Base-by-base conservation (phyloP, 2,113 vertebrate genomes). In the Sclerurus mexicanus region DNA sequence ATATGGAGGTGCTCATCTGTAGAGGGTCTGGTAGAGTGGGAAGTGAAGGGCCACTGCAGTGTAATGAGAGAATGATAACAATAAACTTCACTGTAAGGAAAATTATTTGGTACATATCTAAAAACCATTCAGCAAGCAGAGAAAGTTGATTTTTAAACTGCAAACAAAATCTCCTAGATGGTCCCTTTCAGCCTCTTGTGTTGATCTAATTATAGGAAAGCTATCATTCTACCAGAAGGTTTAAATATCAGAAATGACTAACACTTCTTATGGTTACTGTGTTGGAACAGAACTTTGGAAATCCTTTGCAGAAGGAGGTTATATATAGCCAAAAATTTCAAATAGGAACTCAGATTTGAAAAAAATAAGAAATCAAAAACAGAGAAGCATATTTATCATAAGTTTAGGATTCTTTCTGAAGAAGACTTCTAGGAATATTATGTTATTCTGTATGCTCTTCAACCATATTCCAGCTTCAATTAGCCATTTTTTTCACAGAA, bases 211-310 rank as follows among this genome's bases (percentile, higher is more conserved):
- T 84, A 81, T 77, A 84, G 73, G 76, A 92, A 90, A 94, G 30
- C 55, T 79, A 76, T 62, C 72, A 82, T 83, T 90, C 47, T 58
- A 56, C 50, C 55, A 76, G 72, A 79, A 80, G 56, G 60, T 91
- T 84, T 72, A 95, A 92, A 89, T 91, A 74, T 64, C 60, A 95
- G 27, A 79, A 88, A 67, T 87, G 35, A 89, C 46, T 69, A 91
- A 87, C 31, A 4, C 22, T 82, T 94, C 67, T 49, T 71, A 64
- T 63, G n/a, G 64, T 72, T 72, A 56, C 9, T 73, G 46, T 53
- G n/a, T 30, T 89, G 46, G n/a, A 82, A 89, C 8, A 87, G n/a
- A 89, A 79, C 27, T 75, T 56, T 11, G 27, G 30, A 95, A 85
- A 37, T 76, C 58, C 62, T 60, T 72, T 87, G 40, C 40, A 63